Percentiles rank a stretch among this genome's conserved stretches.
phyloP scores from a whole-genome alignment of 1,140 invertebrate species.

The Copidosoma floridanum region DNA sequence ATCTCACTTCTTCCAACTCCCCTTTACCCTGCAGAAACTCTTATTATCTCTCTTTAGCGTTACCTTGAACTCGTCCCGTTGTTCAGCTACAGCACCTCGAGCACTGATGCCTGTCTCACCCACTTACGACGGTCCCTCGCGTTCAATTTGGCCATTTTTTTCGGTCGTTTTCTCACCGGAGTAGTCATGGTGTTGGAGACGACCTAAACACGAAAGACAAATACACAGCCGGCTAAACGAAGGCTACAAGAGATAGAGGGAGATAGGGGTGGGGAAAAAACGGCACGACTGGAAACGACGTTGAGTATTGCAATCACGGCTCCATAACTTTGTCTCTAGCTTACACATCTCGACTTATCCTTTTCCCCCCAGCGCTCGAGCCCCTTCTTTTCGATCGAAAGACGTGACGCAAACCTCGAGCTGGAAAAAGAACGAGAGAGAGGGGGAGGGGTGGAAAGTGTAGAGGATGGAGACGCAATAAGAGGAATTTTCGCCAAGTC shows the following conservation, averaged over 20 bases:
- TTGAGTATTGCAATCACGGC: conserved; percentile 23
- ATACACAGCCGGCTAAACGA: no score
- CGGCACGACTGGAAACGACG: conserved; percentile 2
- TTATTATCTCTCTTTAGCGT: background rate
- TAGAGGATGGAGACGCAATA: background rate
- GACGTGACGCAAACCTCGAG: background rate
- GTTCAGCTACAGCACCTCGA: background rate
- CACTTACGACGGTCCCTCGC: background rate
- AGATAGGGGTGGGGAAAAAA: background rate
- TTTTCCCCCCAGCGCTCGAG: background rate
- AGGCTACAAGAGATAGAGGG: background rate
- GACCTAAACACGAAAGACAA: background rate
- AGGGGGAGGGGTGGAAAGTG: background rate
- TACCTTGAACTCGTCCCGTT: background rate
- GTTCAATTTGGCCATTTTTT: no score
- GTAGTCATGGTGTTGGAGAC: background rate
- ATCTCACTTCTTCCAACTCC: conserved; percentile 15
- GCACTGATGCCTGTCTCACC: background rate
- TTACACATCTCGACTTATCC: background rate
- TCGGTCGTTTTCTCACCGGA: background rate
- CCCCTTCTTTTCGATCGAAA: background rate
- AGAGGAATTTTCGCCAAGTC: conserved; percentile 17
- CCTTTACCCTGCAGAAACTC: background rate
- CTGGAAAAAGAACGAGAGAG: background rate
- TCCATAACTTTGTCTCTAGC: conserved; percentile 25